Percentiles rank a stretch among this genome's conserved stretches.
These are phyloP conservation scores for Scomber scombrus DNA, from an alignment of 2,113 vertebrate species.

Conservation along the genomic window DNA sequence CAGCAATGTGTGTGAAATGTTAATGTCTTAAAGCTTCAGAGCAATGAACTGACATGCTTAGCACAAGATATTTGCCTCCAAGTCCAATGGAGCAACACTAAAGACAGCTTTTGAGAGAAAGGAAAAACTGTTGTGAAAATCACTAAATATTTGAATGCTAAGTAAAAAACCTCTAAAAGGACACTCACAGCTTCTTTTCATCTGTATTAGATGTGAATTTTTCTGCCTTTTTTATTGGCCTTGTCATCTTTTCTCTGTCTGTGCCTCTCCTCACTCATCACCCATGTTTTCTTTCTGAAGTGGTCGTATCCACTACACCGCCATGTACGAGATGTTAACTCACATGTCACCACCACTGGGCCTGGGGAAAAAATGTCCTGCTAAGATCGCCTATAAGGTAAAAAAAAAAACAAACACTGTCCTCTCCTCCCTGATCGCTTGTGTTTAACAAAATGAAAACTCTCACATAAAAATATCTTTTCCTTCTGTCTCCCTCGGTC, in stretches of 20 bases:
- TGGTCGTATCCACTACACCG: slow-evolving; percentile 99
- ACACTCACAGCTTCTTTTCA: not conserved
- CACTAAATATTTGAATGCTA: not conserved
- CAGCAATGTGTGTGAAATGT: slow-evolving; percentile 60
- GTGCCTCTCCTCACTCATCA: slow-evolving; percentile 56
- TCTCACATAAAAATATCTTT: too few species aligned
- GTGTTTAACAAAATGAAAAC: not conserved
- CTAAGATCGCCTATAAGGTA: slow-evolving; percentile 99
- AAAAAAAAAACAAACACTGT: slow-evolving; percentile 47
- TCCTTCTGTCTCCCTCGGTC: not conserved
- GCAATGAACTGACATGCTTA: not conserved
- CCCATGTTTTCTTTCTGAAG: slow-evolving; percentile 73
- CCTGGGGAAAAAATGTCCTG: slow-evolving; percentile 98
- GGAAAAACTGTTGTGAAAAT: not conserved
- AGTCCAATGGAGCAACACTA: not conserved
- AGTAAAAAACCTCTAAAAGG: not conserved
- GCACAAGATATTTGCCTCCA: not conserved
- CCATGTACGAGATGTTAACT: slow-evolving; percentile 99
- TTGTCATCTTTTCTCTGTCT: slow-evolving; percentile 2
- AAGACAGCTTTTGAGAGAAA: not conserved
- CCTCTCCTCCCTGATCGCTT: not conserved
- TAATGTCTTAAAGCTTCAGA: not conserved
- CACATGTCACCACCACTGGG: slow-evolving; percentile 99
- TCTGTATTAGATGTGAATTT: not conserved
- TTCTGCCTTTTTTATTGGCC: not conserved